phyloP scores from a whole-genome alignment of 2,113 vertebrate species.

The Indicator maculatus region DNA sequence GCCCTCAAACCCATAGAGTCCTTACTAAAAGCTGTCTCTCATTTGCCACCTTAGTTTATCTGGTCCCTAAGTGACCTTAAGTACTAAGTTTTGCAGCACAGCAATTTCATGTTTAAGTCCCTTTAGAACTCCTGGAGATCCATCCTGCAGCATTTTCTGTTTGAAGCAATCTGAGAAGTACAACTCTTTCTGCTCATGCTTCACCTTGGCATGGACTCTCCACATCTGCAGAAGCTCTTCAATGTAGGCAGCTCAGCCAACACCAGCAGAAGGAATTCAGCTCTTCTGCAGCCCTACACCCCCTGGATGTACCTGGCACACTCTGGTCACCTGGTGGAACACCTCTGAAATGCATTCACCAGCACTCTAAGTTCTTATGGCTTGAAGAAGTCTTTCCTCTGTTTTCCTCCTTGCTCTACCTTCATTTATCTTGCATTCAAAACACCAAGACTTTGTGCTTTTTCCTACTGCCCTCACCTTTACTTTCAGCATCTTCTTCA shows the following conservation, averaged over 20 bases:
- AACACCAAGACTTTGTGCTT: background rate
- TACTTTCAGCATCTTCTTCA: background rate
- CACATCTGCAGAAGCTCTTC: rapidly evolving
- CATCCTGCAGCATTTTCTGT: background rate
- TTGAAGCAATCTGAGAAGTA: background rate
- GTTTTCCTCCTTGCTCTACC: background rate
- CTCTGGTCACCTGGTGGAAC: background rate
- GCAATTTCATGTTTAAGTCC: background rate
- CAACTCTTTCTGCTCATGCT: background rate
- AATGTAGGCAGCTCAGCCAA: rapidly evolving
- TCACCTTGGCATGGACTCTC: rapidly evolving
- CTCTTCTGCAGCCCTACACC: background rate
- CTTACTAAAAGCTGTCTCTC: background rate
- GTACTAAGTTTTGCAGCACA: background rate
- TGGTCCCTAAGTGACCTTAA: background rate
- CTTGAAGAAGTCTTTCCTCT: background rate
- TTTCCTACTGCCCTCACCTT: background rate
- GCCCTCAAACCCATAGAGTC: background rate
- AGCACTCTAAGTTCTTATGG: background rate
- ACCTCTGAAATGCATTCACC: background rate
- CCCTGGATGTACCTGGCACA: background rate
- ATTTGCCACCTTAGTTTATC: background rate
- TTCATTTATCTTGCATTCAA: background rate
- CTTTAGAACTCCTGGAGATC: background rate
- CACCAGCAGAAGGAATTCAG: background rate